Evolutionary conservation across 2,888 invertebrate species (phyloP).

Genomic region (Acanthosepion lycidas): DNA sequence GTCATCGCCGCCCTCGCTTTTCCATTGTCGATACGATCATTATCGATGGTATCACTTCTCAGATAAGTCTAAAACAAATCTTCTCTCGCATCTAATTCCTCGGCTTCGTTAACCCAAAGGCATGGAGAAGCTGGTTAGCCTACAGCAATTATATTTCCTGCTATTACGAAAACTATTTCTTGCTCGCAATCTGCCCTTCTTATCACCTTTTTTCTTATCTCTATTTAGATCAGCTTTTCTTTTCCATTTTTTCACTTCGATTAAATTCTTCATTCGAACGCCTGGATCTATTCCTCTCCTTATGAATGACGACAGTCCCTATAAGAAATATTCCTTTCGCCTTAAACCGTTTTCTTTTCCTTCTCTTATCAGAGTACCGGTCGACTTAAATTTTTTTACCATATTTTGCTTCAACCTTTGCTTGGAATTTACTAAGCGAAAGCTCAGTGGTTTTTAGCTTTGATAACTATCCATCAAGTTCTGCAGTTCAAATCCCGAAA

Average conservation of each 20-base stretch:
- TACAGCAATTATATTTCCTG: neutral
- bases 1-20: neutral
- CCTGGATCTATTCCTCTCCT: neutral
- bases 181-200: constrained; percentile 25
- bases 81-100: neutral
- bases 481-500: no score
- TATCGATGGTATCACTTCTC: neutral
- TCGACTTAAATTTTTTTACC: neutral
- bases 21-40: neutral
- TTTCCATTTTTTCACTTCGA: neutral
- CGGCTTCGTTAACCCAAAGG: neutral
- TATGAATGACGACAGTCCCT: neutral
- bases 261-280: neutral
- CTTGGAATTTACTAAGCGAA: neutral
- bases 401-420: neutral
- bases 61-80: neutral
- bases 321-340: neutral
- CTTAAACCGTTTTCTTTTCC: neutral
- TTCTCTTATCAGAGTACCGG: neutral
- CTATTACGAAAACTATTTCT: neutral
- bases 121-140: neutral
- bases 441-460: neutral
- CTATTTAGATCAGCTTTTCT: neutral
- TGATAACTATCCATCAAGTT: neutral
- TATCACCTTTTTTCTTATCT: constrained; percentile 1